Evolutionary conservation across 2,797 vertebrate species (phyloP).

Genomic region (Helarctos malayanus): DNA sequence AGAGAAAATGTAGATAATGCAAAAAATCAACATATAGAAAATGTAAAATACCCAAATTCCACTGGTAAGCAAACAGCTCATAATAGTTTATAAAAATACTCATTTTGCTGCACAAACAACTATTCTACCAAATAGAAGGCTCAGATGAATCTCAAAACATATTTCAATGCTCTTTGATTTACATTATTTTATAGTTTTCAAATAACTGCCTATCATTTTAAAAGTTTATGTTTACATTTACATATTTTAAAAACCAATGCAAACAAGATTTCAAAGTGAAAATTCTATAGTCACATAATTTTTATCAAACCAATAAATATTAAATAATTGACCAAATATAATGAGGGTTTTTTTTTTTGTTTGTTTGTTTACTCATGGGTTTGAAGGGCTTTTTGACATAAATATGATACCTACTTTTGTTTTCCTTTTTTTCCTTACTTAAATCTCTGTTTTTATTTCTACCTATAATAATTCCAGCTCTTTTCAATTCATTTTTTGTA

Average conservation of each 20-base stretch:
- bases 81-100: background rate
- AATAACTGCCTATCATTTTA: background rate
- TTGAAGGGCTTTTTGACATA: background rate
- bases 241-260: background rate
- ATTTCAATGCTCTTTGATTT: background rate
- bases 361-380: background rate
- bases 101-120: background rate
- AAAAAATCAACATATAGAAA: background rate
- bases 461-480: background rate
- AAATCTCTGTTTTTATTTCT: background rate
- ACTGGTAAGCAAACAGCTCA: background rate
- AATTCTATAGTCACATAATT: background rate
- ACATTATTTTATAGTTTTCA: background rate
- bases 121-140: background rate
- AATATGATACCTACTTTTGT: background rate
- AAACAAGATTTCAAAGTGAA: background rate
- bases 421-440: background rate
- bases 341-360: background rate
- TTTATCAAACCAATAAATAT: background rate
- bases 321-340: background rate
- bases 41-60: background rate
- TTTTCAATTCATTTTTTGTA: background rate
- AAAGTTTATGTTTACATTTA: background rate
- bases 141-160: background rate
- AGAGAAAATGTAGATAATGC: background rate